phyloP scores from a whole-genome alignment of 2,797 vertebrate species.

The Amblyraja radiata region DNA sequence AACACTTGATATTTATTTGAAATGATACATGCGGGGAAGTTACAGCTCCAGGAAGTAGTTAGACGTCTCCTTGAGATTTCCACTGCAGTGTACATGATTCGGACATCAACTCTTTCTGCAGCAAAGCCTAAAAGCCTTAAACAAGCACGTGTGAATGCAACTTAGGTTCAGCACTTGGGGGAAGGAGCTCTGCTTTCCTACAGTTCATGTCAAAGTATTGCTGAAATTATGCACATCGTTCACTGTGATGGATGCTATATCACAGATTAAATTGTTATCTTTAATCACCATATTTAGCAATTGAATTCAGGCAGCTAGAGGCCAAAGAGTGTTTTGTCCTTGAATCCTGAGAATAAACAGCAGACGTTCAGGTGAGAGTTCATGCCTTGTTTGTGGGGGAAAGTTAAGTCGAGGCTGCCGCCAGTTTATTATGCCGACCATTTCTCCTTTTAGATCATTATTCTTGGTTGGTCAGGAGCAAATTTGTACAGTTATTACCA shows the following conservation, averaged over 20 bases:
- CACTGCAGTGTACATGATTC: neutral
- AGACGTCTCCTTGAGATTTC: no score
- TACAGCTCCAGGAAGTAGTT: neutral
- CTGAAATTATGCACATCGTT: neutral
- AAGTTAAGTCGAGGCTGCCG: neutral
- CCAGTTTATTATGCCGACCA: neutral
- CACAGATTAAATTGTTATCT: neutral
- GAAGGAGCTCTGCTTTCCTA: neutral
- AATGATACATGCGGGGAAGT: neutral
- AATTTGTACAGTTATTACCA: neutral
- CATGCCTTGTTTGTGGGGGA: neutral
- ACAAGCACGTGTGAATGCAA: neutral
- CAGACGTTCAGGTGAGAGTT: neutral
- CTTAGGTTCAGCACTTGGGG: neutral
- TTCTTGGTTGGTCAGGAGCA: neutral
- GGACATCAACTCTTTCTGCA: conserved; percentile 16
- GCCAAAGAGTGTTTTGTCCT: neutral
- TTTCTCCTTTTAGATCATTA: neutral
- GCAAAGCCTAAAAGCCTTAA: neutral
- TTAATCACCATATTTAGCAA: neutral
- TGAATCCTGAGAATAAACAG: neutral
- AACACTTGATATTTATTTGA: neutral
- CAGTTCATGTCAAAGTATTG: neutral
- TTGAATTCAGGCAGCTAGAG: neutral
- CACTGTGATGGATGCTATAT: neutral